phyloP scores from a whole-genome alignment of 2,888 invertebrate species.

The Papilio protenor region DNA sequence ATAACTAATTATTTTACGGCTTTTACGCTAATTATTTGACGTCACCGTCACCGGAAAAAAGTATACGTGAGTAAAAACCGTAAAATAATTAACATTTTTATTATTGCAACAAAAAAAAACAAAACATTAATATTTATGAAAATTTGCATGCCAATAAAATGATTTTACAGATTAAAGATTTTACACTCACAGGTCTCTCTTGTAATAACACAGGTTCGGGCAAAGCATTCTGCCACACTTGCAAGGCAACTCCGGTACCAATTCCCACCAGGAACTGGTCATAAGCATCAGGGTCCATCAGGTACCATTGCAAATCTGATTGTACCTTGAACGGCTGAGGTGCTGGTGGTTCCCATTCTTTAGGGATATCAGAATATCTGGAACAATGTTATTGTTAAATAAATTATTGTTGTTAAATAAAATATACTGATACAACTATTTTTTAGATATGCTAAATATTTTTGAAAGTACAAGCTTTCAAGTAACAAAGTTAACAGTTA shows the following conservation, averaged over 20 bases:
- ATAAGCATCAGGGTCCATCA: conserved; percentile 96
- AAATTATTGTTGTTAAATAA: not conserved
- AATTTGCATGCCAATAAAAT: too few species aligned
- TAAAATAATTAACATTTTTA: too few species aligned
- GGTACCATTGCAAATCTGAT: conserved; percentile 95
- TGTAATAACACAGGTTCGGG: conserved; percentile 94
- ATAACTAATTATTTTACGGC: too few species aligned
- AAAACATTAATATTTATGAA: too few species aligned
- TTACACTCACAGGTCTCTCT: conserved; percentile 89
- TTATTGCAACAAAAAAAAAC: too few species aligned
- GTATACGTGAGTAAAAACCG: too few species aligned
- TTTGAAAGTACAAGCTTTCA: not conserved
- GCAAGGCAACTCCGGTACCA: conserved; percentile 91
- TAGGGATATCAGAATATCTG: conserved; percentile 93
- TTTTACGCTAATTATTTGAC: too few species aligned
- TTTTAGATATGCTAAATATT: not conserved
- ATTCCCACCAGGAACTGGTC: conserved; percentile 97
- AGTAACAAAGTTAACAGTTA: not conserved
- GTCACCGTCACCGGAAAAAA: too few species aligned
- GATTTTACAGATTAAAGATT: too few species aligned
- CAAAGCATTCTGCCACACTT: conserved; percentile 94
- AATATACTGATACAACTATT: not conserved
- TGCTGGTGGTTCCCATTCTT: conserved; percentile 96
- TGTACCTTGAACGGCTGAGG: conserved; percentile 96
- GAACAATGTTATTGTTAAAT: conserved; percentile 29